Evolutionary conservation across 2,888 invertebrate genomes (phyloP).

Genomic region (Melinopterus prodromus): DNA sequence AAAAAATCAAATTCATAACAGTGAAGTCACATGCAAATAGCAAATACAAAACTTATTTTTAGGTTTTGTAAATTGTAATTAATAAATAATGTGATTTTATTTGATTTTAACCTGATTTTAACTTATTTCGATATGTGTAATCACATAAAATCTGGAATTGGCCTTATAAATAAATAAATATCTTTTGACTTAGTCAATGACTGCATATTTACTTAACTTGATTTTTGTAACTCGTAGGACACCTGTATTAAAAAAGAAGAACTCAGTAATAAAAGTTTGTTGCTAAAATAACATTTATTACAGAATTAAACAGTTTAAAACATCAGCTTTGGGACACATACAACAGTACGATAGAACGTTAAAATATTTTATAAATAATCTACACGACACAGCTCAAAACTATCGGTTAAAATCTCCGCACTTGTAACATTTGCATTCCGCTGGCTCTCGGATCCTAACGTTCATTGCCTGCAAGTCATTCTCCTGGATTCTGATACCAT

Average conservation of each 20-base stretch:
- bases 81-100: too few relatives aligned
- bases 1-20: too few relatives aligned
- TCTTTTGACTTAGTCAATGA: too few relatives aligned
- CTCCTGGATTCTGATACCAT: conserved; percentile 78
- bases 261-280: not conserved
- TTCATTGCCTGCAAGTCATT: conserved; percentile 80
- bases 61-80: too few relatives aligned
- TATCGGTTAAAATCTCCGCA: conserved; percentile 86
- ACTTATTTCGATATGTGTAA: too few relatives aligned
- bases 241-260: not conserved
- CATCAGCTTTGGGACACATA: not conserved
- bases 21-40: too few relatives aligned
- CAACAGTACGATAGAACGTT: not conserved
- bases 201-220: too few relatives aligned
- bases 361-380: not conserved
- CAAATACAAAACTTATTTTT: too few relatives aligned
- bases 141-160: too few relatives aligned
- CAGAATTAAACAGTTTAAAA: not conserved
- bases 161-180: too few relatives aligned
- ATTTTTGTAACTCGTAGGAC: too few relatives aligned
- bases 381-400: conserved; percentile 39
- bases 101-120: too few relatives aligned
- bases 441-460: conserved; percentile 84
- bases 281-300: conserved; percentile 23
- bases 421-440: conserved; percentile 89